Conservation (phyloP, 2,888 invertebrate species). For the Coleophora deauratella region DNA sequence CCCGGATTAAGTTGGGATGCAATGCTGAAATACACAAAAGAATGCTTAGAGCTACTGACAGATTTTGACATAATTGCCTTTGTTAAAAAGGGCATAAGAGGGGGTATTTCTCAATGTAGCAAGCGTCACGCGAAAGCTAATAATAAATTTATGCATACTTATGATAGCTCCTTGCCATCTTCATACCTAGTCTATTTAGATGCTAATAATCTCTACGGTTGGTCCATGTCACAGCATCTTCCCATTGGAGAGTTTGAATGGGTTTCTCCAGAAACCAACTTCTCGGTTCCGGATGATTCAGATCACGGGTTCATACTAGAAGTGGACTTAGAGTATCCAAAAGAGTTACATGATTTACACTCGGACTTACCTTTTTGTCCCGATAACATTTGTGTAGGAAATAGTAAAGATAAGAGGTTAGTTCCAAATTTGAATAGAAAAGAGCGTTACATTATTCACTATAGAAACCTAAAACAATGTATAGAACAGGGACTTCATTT, state of each 20-base stretch:
- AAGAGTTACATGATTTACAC: conserved; percentile 23
- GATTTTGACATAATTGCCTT: conserved; percentile 16
- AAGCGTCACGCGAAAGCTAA: conserved; percentile 28
- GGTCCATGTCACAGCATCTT: conserved; percentile 29
- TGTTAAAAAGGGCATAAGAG: conserved; percentile 16
- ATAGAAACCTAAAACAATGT: too few species aligned
- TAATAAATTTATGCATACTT: conserved; percentile 24
- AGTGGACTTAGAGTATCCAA: conserved; percentile 26
- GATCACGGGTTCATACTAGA: conserved; percentile 21
- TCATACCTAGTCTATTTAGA: conserved; percentile 29
- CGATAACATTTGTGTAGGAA: conserved; percentile 12
- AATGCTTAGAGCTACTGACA: conserved; percentile 16
- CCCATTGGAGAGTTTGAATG: conserved; percentile 28
- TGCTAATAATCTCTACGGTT: conserved; percentile 36
- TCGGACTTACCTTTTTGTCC: conserved; percentile 21
- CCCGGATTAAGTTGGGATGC: conserved; percentile 24
- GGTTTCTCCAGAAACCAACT: conserved; percentile 15
- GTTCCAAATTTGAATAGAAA: conserved; percentile 19
- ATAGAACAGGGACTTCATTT: too few species aligned
- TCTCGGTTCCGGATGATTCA: conserved; percentile 11
- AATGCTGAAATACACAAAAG: conserved; percentile 17
- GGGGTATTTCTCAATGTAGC: conserved; percentile 18
- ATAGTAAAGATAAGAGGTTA: conserved; percentile 7
- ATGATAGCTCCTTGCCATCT: conserved; percentile 13
- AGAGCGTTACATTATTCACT: conserved; percentile 19